Percentiles rank a stretch among this genome's conserved stretches.
phyloP scores from a whole-genome alignment of 2,888 invertebrate species.

The Coenonympha arcania region DNA sequence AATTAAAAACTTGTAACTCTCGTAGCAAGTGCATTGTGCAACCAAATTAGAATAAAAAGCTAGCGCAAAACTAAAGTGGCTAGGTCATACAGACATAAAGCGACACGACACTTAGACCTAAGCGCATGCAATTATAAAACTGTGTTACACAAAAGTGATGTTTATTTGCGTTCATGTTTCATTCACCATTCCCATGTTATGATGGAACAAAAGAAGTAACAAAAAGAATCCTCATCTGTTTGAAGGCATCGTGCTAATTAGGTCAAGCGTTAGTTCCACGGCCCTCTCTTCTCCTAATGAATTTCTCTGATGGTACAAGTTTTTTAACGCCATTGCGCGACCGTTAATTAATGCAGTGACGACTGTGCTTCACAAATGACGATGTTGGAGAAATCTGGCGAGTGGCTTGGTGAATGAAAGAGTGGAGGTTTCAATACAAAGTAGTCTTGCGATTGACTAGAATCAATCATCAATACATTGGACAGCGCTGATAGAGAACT shows the following conservation, averaged over 20 bases:
- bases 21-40: not conserved
- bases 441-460: no score
- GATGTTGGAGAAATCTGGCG: no score
- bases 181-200: slow-evolving; percentile 17
- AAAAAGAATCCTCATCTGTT: slow-evolving; percentile 29
- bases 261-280: slow-evolving; percentile 31
- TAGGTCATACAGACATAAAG: not conserved
- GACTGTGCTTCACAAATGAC: slow-evolving; percentile 11
- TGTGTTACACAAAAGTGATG: slow-evolving; percentile 5
- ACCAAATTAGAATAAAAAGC: not conserved
- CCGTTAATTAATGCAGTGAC: slow-evolving; percentile 20
- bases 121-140: slow-evolving; percentile 7
- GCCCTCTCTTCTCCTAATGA: slow-evolving; percentile 24
- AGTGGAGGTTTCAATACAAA: no score
- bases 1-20: no score
- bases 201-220: slow-evolving; percentile 28
- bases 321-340: slow-evolving; percentile 23
- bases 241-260: slow-evolving; percentile 32
- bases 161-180: slow-evolving; percentile 1
- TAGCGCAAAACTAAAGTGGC: not conserved
- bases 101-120: not conserved
- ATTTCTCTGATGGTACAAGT: slow-evolving; percentile 25
- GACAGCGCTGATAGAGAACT: no score
- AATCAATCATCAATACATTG: no score
- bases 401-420: no score